Percentiles rank a stretch among this genome's conserved stretches.
phyloP scores from a whole-genome alignment of 37 sponge, comb jelly and placozoan genomes.

The Eunapius fragilis region DNA sequence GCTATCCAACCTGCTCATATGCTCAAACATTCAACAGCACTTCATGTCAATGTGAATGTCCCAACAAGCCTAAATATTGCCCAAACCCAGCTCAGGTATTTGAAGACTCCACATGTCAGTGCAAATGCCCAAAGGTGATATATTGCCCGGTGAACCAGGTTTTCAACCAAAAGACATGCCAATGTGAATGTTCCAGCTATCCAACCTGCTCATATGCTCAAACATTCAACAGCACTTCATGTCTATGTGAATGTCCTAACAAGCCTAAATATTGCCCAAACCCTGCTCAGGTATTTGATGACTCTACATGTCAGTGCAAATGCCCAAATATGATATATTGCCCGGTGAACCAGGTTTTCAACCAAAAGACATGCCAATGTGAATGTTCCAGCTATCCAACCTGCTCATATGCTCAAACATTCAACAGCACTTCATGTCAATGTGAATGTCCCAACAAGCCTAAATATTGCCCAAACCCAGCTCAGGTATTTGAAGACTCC shows the following conservation, averaged over 20 bases:
- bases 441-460: slow-evolving; percentile 4
- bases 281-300: background rate
- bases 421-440: slow-evolving; percentile 11
- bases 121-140: background rate
- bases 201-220: too few species aligned
- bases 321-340: slow-evolving; percentile 5
- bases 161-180: background rate
- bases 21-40: slow-evolving; percentile 4
- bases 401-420: slow-evolving; percentile 5
- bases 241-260: background rate
- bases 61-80: background rate
- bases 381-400: background rate
- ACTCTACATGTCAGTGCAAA: slow-evolving; percentile 11
- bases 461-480: background rate
- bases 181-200: slow-evolving; percentile 8
- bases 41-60: slow-evolving; percentile 27
- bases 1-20: background rate
- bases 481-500: background rate
- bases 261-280: background rate
- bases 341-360: background rate
- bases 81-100: background rate
- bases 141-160: background rate
- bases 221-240: too few species aligned
- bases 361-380: background rate
- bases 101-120: background rate